Percentiles rank a stretch among this genome's conserved stretches.
Conservation (phyloP, 1,140 invertebrate species). For the Monochamus saltuarius region DNA sequence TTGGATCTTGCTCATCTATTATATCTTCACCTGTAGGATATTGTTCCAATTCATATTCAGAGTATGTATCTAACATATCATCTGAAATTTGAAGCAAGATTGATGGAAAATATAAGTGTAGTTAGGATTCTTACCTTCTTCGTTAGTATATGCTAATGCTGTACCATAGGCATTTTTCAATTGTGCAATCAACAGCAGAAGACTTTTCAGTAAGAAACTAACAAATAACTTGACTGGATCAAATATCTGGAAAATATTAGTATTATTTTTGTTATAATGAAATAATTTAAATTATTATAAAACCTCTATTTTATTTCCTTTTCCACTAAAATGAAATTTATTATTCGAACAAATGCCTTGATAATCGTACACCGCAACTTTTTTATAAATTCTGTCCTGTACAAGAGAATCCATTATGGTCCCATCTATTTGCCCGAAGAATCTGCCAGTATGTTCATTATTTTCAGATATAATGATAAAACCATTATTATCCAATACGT, state of each 20-base stretch:
- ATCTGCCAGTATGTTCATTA: constrained; percentile 78
- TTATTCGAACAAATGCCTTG: constrained; percentile 72
- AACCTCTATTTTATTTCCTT: constrained; percentile 51
- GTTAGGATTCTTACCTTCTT: constrained; percentile 39
- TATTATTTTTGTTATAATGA: neutral
- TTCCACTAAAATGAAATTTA: constrained; percentile 67
- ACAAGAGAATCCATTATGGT: constrained; percentile 92
- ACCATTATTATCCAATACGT: constrained; percentile 89
- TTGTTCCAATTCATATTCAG: constrained; percentile 43
- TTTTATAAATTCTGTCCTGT: constrained; percentile 85
- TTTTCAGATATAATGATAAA: constrained; percentile 91
- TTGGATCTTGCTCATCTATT: constrained; percentile 40
- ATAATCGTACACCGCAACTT: constrained; percentile 83
- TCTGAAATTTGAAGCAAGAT: constrained; percentile 2
- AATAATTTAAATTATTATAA: too few relatives aligned
- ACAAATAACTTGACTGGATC: constrained; percentile 35
- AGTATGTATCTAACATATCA: constrained; percentile 41
- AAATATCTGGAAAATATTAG: constrained; percentile 30
- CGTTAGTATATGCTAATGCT: constrained; percentile 44
- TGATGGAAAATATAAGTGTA: neutral
- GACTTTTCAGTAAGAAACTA: constrained; percentile 33
- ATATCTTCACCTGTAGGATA: constrained; percentile 46
- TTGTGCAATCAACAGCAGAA: constrained; percentile 35
- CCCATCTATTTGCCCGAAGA: constrained; percentile 93
- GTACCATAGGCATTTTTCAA: constrained; percentile 37